Conservation (phyloP, 1,140 invertebrate species). For the Monomorium pharaonis region DNA sequence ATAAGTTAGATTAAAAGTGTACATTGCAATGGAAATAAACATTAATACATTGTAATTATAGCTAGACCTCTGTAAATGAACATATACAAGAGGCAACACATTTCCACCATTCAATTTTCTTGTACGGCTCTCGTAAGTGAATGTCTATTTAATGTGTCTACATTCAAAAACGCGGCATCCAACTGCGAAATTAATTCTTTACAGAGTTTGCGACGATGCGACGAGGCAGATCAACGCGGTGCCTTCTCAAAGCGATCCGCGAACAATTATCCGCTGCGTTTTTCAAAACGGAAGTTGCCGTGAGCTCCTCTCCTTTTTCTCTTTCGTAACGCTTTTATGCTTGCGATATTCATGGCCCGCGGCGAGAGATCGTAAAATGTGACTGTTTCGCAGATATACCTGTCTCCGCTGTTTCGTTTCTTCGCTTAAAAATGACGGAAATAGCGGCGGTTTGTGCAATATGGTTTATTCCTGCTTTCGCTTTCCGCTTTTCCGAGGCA, state of each 20-base stretch:
- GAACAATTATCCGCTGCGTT: slow-evolving; percentile 44
- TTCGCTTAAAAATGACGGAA: slow-evolving; percentile 22
- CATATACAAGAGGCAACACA: background rate
- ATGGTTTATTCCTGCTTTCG: slow-evolving; percentile 21
- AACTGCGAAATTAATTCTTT: slow-evolving; percentile 47
- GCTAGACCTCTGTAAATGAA: background rate
- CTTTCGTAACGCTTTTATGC: slow-evolving; percentile 13
- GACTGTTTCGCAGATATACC: slow-evolving; percentile 43
- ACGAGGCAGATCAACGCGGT: slow-evolving; percentile 7
- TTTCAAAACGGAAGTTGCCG: slow-evolving; percentile 11
- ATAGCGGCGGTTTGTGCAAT: slow-evolving; percentile 37
- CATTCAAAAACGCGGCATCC: background rate
- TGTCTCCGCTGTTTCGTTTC: slow-evolving; percentile 18
- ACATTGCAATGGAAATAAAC: background rate
- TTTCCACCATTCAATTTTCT: slow-evolving; percentile 10
- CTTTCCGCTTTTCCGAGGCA: background rate
- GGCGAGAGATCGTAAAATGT: slow-evolving; percentile 54
- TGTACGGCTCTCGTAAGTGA: background rate
- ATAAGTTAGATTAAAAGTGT: background rate
- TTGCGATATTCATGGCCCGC: slow-evolving; percentile 46
- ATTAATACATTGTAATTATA: background rate
- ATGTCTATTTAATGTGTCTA: background rate
- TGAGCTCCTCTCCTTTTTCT: background rate
- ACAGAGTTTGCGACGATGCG: background rate
- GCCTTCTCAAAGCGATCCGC: slow-evolving; percentile 38